Percentiles rank a stretch among this genome's conserved stretches.
Evolutionary conservation across 1,140 invertebrate genomes (phyloP).

Genomic region (Diabrotica virgifera): DNA sequence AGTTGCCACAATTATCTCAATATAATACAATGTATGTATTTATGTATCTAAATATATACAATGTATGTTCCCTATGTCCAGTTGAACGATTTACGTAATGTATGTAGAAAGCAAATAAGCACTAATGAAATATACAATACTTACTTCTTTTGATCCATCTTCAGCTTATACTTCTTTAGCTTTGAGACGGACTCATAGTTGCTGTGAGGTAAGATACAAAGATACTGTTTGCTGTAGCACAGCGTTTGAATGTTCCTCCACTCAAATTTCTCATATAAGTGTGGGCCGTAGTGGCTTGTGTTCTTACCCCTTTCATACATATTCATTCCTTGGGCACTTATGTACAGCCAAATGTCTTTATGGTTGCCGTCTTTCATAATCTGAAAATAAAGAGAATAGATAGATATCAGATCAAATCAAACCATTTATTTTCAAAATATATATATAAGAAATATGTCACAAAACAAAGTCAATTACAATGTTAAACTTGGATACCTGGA

Average conservation of each 20-base stretch:
- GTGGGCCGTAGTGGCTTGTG: conserved; percentile 37
- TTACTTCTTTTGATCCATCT: conserved; percentile 71
- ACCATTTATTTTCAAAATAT: too few species aligned
- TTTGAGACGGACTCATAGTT: conserved; percentile 58
- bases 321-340: conserved; percentile 57
- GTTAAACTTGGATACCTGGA: too few species aligned
- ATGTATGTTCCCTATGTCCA: too few species aligned
- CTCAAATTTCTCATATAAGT: conserved; percentile 46
- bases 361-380: conserved; percentile 47
- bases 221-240: conserved; percentile 68
- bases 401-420: too few species aligned
- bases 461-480: too few species aligned
- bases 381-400: conserved; percentile 23
- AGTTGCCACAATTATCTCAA: too few species aligned
- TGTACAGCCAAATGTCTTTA: conserved; percentile 58
- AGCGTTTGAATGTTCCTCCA: conserved; percentile 74
- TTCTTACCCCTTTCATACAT: conserved; percentile 52
- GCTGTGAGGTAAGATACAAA: conserved; percentile 61
- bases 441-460: too few species aligned
- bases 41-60: too few species aligned
- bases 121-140: conserved; percentile 25
- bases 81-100: too few species aligned
- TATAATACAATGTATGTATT: too few species aligned
- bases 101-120: neutral
- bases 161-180: conserved; percentile 67